Evolutionary conservation across 2,888 invertebrate species (phyloP).

Genomic region (Micoletzkya japonica): DNA sequence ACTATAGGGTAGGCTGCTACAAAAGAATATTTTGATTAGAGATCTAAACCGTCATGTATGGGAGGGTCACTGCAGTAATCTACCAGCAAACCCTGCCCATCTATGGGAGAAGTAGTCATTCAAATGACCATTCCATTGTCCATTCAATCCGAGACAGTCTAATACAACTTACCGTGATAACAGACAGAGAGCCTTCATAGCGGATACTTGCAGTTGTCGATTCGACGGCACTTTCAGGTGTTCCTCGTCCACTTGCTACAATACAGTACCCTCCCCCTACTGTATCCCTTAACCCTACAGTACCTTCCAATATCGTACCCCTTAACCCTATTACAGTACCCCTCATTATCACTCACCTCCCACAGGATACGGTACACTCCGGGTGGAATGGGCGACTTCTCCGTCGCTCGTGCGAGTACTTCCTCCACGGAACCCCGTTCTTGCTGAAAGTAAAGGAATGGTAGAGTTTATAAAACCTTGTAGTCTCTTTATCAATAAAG

Average conservation of each 20-base stretch:
- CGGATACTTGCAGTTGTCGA: not conserved
- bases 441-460: conserved; percentile 5
- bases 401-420: conserved; percentile 22
- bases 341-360: not conserved
- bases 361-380: conserved; percentile 22
- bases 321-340: not conserved
- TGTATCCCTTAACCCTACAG: not conserved
- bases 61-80: too few relatives aligned
- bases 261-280: not conserved
- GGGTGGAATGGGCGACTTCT: not conserved
- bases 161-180: conserved; percentile 14
- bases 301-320: not conserved
- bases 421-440: conserved; percentile 25
- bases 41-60: too few relatives aligned
- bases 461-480: not conserved
- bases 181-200: conserved; percentile 25
- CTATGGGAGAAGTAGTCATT: not conserved
- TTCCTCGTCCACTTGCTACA: conserved; percentile 13
- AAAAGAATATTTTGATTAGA: too few relatives aligned
- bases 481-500: not conserved
- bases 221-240: not conserved
- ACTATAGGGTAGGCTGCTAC: too few relatives aligned
- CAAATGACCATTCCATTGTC: not conserved
- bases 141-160: too few relatives aligned
- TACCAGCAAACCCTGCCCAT: too few relatives aligned